Base-by-base conservation (phyloP, 2,888 invertebrate genomes). In the Rosalia funebris region DNA sequence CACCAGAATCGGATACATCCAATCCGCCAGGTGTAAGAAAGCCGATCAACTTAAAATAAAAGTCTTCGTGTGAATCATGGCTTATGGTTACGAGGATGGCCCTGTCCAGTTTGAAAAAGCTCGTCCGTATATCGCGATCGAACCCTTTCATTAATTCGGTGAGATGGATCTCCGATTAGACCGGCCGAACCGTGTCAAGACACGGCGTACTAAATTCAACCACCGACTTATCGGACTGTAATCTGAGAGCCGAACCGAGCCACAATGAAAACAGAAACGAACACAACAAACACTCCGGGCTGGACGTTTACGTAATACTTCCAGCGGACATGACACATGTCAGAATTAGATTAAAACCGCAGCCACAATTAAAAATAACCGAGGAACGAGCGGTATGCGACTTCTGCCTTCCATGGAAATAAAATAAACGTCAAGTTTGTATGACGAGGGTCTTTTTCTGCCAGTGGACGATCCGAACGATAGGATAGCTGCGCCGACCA, bases 261-360 rank as follows among this genome's bases (percentile, higher is more conserved):
- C 25, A 20, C 37, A 39, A 52, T 39, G 31, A 25, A 41, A 15
- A 25, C 41, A 41, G 52, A 41, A 41, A 41, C 17, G 60, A 59
- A 59, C 20, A 34, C 50, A 44, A 46, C 37, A 41, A 17, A 16
- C 54, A 36, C 34, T 34, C 34, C 31, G 53, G 34, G 53, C 53
- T 39, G 32, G 56, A 56, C 58, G 58, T 58, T 65, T 65, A 65
- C 62, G 62, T 66, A 63, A 66, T 60, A 61, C 61, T 47, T 46
- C 53, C 54, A 41, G 50, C 46, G 37, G 68, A 74, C 75, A 73
- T 79, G 78, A 78, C 78, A 79, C 71, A 76, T 79, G 80, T 80
- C 80, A 79, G 77, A 78, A 77, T 76, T 75, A 76, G 76, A 79
- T 79, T 77, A 78, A 78, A 79, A 78, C 76, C 74, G 75, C 75